Base-by-base conservation (phyloP, 2,888 invertebrate species). In the Volucella inanis region DNA sequence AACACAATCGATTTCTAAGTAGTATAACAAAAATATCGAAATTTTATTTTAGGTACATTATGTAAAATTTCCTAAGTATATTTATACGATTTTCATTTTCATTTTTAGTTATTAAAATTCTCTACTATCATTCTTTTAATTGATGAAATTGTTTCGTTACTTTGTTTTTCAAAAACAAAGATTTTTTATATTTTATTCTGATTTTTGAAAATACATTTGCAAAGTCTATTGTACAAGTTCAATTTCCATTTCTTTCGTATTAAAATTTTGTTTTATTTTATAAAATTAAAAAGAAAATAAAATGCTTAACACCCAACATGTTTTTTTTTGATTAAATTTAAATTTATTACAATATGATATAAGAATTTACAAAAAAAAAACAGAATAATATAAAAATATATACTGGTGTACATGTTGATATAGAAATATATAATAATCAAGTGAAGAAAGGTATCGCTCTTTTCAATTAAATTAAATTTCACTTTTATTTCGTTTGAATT, bases 11-110 rank as follows among this genome's bases (percentile, higher is more conserved):
- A 31, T 38, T 12, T 50, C 52, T 59, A 79, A 52, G 74, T 80
- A 76, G 62, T 85, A 85, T 85, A 85, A 85, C 85, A 85, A 85
- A 85, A 85, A 85, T 85, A 85, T 85, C 85, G 85, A 85, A 85
- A 85, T 77, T 85, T 81, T 85, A 81, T 85, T 85, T 83, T 85
- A 85, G 85, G 85, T 85, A 85, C 85, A 81, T 85, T 77, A 85
- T 85, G 85, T 85, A 85, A 85, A 85, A 81, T 76, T 85, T 76
- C 74, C 80, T 84, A 84, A 67, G 57, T 80, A 71, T 49, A 71
- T 67, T 80, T 57, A 31, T 52, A 57, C 68, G 18, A 55, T 72
- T 18, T 72, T 54, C 14, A 55, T 52, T 72, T 54, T 55, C 12
- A 55, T 77, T 47, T 11, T 43, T 83, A 12, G 14, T 57, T 79